These are phyloP conservation scores for Chelidonichthys spinosus DNA, from an alignment of 2,797 vertebrate species.

Conservation along the genomic window DNA sequence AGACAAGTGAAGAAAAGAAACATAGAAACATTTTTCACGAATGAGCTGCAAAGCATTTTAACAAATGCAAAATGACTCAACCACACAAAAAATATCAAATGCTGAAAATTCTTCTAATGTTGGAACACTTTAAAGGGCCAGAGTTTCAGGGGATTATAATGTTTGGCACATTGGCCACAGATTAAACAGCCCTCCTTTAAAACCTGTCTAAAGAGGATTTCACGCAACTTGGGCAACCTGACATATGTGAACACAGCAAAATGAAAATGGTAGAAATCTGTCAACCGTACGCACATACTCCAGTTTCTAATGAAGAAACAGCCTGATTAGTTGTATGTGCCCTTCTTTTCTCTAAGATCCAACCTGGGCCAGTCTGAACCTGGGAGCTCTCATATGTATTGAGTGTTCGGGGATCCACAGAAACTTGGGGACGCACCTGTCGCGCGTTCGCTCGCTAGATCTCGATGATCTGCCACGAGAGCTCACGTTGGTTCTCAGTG, in stretches of 20 bases:
- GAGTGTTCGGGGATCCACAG: constrained; percentile 96
- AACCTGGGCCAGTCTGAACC: constrained; percentile 94
- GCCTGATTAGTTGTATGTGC: constrained; percentile 11
- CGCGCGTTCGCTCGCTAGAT: constrained; percentile 92
- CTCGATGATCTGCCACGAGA: constrained; percentile 93
- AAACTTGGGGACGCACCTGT: constrained; percentile 93
- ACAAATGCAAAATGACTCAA: not conserved
- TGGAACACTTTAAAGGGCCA: constrained; percentile 11
- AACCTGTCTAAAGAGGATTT: constrained; percentile 16
- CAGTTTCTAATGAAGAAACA: constrained; percentile 6
- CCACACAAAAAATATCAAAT: constrained; percentile 27
- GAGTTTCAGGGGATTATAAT: constrained; percentile 10
- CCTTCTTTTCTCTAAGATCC: constrained; percentile 81
- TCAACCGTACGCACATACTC: not conserved
- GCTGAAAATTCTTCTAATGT: not conserved
- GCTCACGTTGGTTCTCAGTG: constrained; percentile 90
- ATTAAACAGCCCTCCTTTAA: constrained; percentile 24
- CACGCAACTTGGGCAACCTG: constrained; percentile 10
- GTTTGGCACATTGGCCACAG: constrained; percentile 18
- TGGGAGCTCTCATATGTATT: constrained; percentile 94
- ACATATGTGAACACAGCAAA: not conserved
- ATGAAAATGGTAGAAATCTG: constrained; percentile 11
- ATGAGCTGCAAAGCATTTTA: not conserved
- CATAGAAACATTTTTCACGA: not conserved
- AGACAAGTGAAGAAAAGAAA: not conserved